Evolutionary conservation across 1,140 invertebrate species (phyloP).

Genomic region (Andricus grossulariae): DNA sequence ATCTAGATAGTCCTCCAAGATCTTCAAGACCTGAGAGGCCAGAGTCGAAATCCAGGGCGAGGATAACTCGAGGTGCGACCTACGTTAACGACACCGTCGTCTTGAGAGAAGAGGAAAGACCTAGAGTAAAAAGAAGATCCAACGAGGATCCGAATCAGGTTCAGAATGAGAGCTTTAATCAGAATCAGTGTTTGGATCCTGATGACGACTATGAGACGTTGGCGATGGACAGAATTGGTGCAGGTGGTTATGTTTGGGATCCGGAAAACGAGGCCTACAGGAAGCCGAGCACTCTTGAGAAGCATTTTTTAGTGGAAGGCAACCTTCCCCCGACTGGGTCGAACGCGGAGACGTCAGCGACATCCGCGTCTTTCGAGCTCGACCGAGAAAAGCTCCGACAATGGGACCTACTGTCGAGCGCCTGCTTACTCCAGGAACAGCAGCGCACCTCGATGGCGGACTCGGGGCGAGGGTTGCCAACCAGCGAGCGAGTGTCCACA

Average conservation of each 20-base stretch:
- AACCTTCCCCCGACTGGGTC: conserved; percentile 68
- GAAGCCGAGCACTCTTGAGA: conserved; percentile 46
- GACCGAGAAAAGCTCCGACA: conserved; percentile 90
- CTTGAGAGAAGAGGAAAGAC: conserved; percentile 49
- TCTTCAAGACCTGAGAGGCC: conserved; percentile 20
- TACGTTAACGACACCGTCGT: conserved; percentile 84
- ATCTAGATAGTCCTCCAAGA: conserved; percentile 78
- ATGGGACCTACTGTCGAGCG: conserved; percentile 91
- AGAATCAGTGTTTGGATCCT: background rate
- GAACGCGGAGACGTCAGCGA: conserved; percentile 48
- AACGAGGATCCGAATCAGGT: conserved; percentile 43
- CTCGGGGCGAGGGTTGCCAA: conserved; percentile 70
- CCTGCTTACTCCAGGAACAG: conserved; percentile 76
- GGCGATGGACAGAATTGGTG: conserved; percentile 62
- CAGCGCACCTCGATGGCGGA: conserved; percentile 67
- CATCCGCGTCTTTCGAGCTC: conserved; percentile 79
- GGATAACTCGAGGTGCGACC: conserved; percentile 81
- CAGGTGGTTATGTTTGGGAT: conserved; percentile 73
- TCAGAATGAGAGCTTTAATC: background rate
- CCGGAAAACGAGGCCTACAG: conserved; percentile 67
- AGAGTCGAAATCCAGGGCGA: conserved; percentile 58
- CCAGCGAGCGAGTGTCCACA: conserved; percentile 30
- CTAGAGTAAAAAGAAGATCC: conserved; percentile 53
- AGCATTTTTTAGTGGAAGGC: conserved; percentile 78
- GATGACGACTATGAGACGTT: conserved; percentile 68